These are phyloP conservation scores for Pedetes capensis DNA, from an alignment of 2,113 vertebrate species.

Conservation along the genomic window DNA sequence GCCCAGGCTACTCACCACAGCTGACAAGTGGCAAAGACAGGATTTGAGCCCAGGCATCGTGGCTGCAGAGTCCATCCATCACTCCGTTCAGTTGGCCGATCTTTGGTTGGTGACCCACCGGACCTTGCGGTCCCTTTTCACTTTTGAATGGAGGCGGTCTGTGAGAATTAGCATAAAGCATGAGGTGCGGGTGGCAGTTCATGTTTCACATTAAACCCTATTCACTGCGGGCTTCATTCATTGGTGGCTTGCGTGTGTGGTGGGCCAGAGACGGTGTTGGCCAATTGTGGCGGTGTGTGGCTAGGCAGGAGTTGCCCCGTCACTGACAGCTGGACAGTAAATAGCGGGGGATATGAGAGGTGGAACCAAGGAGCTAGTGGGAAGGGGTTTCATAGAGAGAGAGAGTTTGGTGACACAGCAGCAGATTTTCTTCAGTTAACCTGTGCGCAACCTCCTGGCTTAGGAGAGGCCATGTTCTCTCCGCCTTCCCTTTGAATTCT, in stretches of 20 bases:
- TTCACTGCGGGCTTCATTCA: constrained; percentile 34
- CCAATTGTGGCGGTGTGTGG: constrained; percentile 43
- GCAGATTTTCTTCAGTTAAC: constrained; percentile 36
- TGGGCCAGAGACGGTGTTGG: constrained; percentile 41
- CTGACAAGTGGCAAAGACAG: neutral
- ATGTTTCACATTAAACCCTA: neutral
- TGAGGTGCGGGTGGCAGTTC: neutral
- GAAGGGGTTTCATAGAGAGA: constrained; percentile 65
- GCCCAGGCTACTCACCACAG: neutral
- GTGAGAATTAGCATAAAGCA: constrained; percentile 11
- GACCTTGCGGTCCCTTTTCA: neutral
- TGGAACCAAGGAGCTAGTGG: neutral
- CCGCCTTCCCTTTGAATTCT: neutral
- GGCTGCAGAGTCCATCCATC: neutral
- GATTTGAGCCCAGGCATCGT: neutral
- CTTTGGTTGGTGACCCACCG: neutral
- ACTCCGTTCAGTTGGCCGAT: neutral
- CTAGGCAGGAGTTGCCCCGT: constrained; percentile 41
- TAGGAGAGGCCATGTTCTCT: neutral
- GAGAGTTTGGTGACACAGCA: neutral
- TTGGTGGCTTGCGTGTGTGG: constrained; percentile 65
- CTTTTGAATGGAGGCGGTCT: neutral
- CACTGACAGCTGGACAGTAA: constrained; percentile 40
- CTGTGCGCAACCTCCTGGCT: neutral
- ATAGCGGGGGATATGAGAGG: neutral